These are phyloP conservation scores for Aramus guarauna DNA, from an alignment of 2,113 vertebrate species.

Conservation along the genomic window DNA sequence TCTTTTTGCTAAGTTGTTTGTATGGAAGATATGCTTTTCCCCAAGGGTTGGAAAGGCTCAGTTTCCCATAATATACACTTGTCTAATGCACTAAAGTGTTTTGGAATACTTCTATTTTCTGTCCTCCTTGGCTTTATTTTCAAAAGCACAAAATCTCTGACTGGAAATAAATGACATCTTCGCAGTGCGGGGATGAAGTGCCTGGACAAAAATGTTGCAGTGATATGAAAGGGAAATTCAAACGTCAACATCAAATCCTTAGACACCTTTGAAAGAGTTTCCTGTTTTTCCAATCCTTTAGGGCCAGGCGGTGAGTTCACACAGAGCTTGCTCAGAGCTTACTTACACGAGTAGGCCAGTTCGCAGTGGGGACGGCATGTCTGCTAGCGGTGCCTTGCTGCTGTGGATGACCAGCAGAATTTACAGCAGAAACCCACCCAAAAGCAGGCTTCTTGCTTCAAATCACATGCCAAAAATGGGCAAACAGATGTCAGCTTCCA, in stretches of 20 bases:
- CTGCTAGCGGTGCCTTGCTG: fast-evolving
- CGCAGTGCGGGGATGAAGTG: not conserved
- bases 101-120: not conserved
- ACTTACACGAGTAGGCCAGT: not conserved
- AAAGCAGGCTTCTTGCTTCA: not conserved
- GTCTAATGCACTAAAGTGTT: not conserved
- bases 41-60: not conserved
- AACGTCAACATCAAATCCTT: constrained; percentile 17
- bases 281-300: constrained; percentile 24
- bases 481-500: not conserved
- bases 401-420: not conserved
- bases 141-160: not conserved
- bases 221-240: constrained; percentile 47
- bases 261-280: constrained; percentile 54
- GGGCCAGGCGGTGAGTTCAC: not conserved
- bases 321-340: not conserved
- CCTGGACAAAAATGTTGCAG: not conserved
- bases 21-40: not conserved
- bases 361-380: fast-evolving
- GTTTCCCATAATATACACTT: not conserved
- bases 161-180: constrained; percentile 18
- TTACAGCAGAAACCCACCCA: not conserved
- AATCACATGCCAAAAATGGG: not conserved
- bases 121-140: not conserved
- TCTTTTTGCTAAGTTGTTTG: not conserved